A percentile compares a stretch with the other conserved stretches of the same genome.
Conservation (phyloP, 2,113 vertebrate species). For the Anoplopoma fimbria region DNA sequence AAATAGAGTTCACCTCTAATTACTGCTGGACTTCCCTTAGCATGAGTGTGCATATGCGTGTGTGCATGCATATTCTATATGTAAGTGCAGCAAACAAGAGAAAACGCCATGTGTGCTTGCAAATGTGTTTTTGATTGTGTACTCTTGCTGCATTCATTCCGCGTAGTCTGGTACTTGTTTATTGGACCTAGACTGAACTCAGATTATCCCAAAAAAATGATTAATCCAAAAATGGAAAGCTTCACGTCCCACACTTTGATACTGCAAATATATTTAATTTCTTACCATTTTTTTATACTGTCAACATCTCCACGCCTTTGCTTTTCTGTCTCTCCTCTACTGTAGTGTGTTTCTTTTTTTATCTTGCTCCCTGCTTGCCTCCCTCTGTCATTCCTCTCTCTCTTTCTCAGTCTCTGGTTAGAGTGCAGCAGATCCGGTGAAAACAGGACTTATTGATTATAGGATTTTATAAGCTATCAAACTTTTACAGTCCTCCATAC, state of each 20-base stretch:
- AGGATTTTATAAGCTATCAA: constrained; percentile 51
- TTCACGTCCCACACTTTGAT: background rate
- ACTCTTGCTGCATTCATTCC: background rate
- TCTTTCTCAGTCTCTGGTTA: background rate
- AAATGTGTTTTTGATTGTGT: background rate
- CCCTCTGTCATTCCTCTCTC: background rate
- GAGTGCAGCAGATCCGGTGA: constrained; percentile 21
- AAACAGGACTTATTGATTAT: constrained; percentile 51
- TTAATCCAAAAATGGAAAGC: background rate
- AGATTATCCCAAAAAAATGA: background rate
- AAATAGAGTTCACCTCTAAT: constrained; percentile 81
- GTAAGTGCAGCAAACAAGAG: constrained; percentile 1
- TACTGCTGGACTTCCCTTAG: constrained; percentile 70
- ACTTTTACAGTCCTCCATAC: constrained; percentile 12
- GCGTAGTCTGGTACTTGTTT: background rate
- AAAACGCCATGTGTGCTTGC: background rate
- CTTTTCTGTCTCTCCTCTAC: background rate
- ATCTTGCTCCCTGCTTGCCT: background rate
- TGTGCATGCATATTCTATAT: constrained; percentile 27
- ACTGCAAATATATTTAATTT: background rate
- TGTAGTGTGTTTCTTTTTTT: background rate
- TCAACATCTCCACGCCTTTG: background rate
- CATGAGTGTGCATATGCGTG: constrained; percentile 23
- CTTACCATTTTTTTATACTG: background rate
- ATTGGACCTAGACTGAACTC: background rate